Evolutionary conservation across 2,113 vertebrate genomes (phyloP).

Genomic region (Jaculus jaculus): DNA sequence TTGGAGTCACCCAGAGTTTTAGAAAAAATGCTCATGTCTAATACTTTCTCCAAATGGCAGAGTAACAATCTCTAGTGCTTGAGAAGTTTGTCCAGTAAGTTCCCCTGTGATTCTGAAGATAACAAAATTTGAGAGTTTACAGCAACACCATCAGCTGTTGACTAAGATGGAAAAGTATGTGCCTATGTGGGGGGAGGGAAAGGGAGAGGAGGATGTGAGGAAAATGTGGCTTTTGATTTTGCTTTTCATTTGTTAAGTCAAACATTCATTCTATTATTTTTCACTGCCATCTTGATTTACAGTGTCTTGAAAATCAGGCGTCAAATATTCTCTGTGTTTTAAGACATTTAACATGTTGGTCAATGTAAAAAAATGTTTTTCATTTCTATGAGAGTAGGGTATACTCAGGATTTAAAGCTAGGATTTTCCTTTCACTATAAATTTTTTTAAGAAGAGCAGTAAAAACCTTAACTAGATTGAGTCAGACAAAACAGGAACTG

Average conservation of each 20-base stretch:
- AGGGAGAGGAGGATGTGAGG: rapidly evolving
- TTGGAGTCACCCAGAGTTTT: background rate
- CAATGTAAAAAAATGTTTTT: constrained; percentile 44
- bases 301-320: background rate
- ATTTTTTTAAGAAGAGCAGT: constrained; percentile 25
- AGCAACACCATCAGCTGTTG: background rate
- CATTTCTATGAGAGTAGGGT: constrained; percentile 26
- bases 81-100: background rate
- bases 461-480: constrained; percentile 46
- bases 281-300: background rate
- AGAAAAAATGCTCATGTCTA: background rate
- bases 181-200: background rate
- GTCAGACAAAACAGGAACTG: constrained; percentile 74
- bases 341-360: constrained; percentile 9
- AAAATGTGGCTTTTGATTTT: background rate
- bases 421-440: constrained; percentile 44
- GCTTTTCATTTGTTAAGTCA: background rate
- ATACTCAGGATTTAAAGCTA: constrained; percentile 48
- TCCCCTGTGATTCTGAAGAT: background rate
- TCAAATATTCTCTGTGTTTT: constrained; percentile 45
- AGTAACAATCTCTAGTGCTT: background rate
- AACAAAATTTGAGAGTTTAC: background rate
- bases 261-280: background rate
- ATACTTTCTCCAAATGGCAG: rapidly evolving
- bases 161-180: background rate